Evolutionary conservation across 2,113 vertebrate genomes (phyloP), one percentile per base, ranked within the genome.

Genomic region (Eclectus roratus): DNA sequence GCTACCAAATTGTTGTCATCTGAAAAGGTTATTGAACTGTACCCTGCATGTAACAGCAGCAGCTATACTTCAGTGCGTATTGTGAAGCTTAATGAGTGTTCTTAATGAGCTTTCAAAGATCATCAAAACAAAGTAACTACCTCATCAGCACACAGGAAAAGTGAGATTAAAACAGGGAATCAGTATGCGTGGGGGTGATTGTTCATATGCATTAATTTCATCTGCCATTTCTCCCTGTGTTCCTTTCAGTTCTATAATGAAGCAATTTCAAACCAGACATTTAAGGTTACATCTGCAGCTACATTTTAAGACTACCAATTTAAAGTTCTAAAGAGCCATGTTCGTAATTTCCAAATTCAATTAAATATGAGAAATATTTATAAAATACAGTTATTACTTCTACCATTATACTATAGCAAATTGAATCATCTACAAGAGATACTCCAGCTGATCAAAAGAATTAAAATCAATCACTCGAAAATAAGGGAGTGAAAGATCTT

Each of bases 91-190:
- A 96, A 96, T 92, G 92, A 96, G n/a, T 55, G 37, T 81, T 90
- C 91, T 90, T 94, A 97, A 95, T 90, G 88, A 96, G 88, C 72
- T 94, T 92, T 96, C 95, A 94, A 88, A 90, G 86, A 96, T 83
- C 77, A 74, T 64, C 95, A 94, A 95, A 96, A 95, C 85, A 93
- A 91, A 93, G 82, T 89, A 92, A 85, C 88, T 92, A 93, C 63
- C 66, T 88, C 76, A 90, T 91, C 82, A 93, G 37, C 80, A 80
- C 58, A 74, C 10, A 90, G 72, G 53, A 92, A 90, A 90, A 96
- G 46, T 88, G 76, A 95, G 95, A 96, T 88, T 95, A 84, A 93
- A 94, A 68, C 23, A 70, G 52, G 17, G 74, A 93, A 86, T 86
- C 76, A 55, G 77, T 88, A 60, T 24, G 4, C 9, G 3, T 58